Percentiles rank a stretch among this genome's conserved stretches.
Evolutionary conservation across 1,140 invertebrate genomes (phyloP).

Genomic region (Nasonia giraulti): DNA sequence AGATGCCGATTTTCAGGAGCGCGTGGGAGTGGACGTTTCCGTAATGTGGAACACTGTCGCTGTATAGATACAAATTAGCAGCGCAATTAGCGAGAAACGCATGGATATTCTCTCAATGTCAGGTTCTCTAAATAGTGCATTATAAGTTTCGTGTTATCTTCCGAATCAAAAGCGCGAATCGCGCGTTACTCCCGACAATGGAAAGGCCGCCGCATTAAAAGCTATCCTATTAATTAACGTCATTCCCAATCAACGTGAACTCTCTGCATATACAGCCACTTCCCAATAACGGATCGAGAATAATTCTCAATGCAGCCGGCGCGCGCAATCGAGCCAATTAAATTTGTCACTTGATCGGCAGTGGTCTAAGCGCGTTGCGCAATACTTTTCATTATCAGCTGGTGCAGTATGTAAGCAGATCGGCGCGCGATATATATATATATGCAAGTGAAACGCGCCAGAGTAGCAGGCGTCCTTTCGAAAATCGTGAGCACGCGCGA

Average conservation of each 20-base stretch:
- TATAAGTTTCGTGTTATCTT: neutral
- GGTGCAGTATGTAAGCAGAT: neutral
- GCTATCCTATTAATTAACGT: conserved; percentile 37
- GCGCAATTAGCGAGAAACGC: too few species aligned
- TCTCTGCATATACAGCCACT: neutral
- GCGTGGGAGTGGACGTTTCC: too few species aligned
- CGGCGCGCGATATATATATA: conserved; percentile 12
- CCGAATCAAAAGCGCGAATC: neutral
- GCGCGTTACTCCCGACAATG: neutral
- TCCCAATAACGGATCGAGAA: neutral
- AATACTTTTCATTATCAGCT: conserved; percentile 37
- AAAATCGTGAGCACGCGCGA: conserved; percentile 34
- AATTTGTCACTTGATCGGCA: conserved; percentile 52
- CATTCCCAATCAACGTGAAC: conserved; percentile 10
- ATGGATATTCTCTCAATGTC: too few species aligned
- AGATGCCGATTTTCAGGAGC: too few species aligned
- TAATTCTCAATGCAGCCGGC: neutral
- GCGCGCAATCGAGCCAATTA: conserved; percentile 46
- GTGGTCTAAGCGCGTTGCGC: neutral
- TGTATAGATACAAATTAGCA: neutral
- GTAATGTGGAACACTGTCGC: neutral
- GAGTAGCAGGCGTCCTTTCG: conserved; percentile 36
- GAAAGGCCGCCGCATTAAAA: neutral
- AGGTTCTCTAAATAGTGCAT: too few species aligned
- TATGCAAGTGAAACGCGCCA: neutral